These are phyloP conservation scores for Heterohyrax brucei DNA, from an alignment of 2,797 vertebrate species.

Conservation along the genomic window DNA sequence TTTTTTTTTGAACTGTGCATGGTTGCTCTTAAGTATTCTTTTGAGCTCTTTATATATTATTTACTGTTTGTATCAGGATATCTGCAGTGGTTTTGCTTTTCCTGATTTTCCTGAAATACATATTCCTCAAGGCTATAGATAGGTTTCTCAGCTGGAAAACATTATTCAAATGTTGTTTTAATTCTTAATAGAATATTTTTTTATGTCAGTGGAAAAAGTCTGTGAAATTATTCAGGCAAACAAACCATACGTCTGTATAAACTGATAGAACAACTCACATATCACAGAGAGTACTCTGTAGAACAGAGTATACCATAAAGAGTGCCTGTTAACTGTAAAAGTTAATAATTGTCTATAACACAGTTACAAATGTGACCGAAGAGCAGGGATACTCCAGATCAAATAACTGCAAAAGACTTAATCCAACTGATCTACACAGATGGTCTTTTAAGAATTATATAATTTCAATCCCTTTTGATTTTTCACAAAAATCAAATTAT, in stretches of 20 bases:
- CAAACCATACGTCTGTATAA: conserved; percentile 79
- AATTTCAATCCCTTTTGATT: background rate
- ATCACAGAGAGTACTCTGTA: conserved; percentile 73
- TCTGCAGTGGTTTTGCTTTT: conserved; percentile 58
- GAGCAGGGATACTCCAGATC: background rate
- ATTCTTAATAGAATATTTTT: conserved; percentile 53
- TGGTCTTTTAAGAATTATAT: conserved; percentile 18
- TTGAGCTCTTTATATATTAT: conserved; percentile 76
- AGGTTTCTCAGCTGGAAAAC: conserved; percentile 84
- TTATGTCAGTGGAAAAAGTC: conserved; percentile 76
- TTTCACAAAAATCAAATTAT: conserved; percentile 12
- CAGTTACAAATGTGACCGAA: background rate
- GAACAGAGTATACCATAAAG: background rate
- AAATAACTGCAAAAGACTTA: background rate
- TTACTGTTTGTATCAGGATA: background rate
- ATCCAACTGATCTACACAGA: background rate
- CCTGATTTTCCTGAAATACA: conserved; percentile 74
- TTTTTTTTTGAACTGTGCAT: conserved; percentile 71
- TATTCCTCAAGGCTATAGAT: conserved; percentile 77
- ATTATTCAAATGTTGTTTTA: conserved; percentile 65
- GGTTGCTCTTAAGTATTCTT: conserved; percentile 75
- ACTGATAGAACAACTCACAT: conserved; percentile 77
- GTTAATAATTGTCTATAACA: background rate
- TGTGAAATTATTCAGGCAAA: conserved; percentile 73
- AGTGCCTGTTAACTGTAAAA: conserved; percentile 69